Evolutionary conservation across 2,888 invertebrate species (phyloP), one percentile per base, ranked within the genome.

Genomic region (Dynastes hyllus): DNA sequence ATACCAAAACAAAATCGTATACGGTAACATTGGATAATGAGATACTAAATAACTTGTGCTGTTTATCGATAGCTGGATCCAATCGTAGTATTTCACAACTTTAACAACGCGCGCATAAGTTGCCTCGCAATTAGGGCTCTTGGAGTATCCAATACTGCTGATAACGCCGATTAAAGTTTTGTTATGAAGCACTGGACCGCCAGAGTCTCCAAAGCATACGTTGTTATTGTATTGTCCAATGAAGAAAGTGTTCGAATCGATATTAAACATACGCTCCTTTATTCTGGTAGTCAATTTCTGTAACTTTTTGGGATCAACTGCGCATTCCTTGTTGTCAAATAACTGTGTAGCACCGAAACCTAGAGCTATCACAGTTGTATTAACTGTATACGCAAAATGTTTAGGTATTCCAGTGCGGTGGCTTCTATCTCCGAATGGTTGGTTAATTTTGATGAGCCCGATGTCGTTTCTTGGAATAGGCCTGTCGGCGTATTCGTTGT

Each of bases 191-290:
- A 67, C 40, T 9, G 66, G 66, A 6, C 66, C 66, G n/a, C 66
- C 66, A 16, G 66, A 67, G 45, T 67, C 66, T 8, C 66, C 66
- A 16, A 22, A 67, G 16, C 66, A 67, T 22, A 67, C 66, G 8
- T 67, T 67, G 8, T 16, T 16, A 11, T 40, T 40, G 22, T 45
- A 67, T n/a, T 45, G 40, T 16, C 66, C 66, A 22, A 67, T 67
- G 40, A 67, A 67, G 11, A 67, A 67, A 6, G 66, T 67, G n/a
- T 40, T 45, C 4, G 16, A 40, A 67, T 67, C 66, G 1, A 11
- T 3, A 4, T 67, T 67, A 6, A n/a, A 16, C 16, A 22, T 45
- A 16, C 22, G 66, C 1, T 16, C 5, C 45, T 50, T 67, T 45
- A 67, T 67, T 22, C 2, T 45, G 2, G 66, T 40, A 40, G 37